These are phyloP conservation scores for Cotesia chilonis DNA, from an alignment of 1,140 invertebrate genomes.

Conservation along the genomic window DNA sequence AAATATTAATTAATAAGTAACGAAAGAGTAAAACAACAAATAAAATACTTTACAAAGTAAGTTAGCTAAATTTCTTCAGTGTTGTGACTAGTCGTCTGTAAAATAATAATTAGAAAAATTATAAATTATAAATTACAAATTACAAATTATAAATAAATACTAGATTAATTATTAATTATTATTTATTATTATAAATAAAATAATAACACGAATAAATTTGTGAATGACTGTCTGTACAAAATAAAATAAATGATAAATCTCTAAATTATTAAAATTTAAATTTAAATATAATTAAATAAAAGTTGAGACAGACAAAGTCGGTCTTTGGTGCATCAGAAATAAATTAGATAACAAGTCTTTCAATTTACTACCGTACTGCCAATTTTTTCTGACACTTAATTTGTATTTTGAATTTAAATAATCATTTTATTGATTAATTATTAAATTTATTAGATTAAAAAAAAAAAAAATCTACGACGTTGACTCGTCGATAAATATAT, in stretches of 20 bases:
- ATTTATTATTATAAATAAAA: neutral
- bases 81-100: conserved; percentile 42
- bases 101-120: conserved; percentile 15
- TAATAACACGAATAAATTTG: conserved; percentile 1
- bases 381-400: conserved; percentile 47
- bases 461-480: neutral
- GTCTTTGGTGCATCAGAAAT: conserved; percentile 10
- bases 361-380: conserved; percentile 58
- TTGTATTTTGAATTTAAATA: neutral
- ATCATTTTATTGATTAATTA: neutral
- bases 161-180: too few species aligned
- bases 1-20: conserved; percentile 28
- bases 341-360: conserved; percentile 48
- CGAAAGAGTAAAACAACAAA: conserved; percentile 12
- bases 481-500: neutral
- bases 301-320: conserved; percentile 4
- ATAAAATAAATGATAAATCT: neutral
- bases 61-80: conserved; percentile 27
- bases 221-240: neutral
- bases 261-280: conserved; percentile 7
- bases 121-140: neutral
- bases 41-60: neutral
- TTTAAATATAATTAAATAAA: conserved; percentile 9
- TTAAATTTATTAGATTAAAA: neutral
- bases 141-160: neutral